phyloP scores from a whole-genome alignment of 2,888 invertebrate species.

The Pollenia angustigena region DNA sequence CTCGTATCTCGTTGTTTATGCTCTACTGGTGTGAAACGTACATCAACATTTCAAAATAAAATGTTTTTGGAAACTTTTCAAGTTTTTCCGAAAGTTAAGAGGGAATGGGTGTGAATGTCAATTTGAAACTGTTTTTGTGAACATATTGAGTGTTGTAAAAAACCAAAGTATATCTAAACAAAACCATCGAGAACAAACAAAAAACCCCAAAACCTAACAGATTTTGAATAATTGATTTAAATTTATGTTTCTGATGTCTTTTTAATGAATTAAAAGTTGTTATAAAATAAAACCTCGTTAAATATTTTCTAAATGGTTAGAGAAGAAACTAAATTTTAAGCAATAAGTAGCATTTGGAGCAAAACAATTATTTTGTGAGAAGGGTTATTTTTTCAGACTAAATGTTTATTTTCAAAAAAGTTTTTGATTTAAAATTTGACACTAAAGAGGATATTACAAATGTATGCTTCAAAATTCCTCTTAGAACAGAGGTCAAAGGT shows the following conservation, averaged over 20 bases:
- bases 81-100: background rate
- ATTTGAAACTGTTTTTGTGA: conserved; percentile 5
- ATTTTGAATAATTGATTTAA: conserved; percentile 26
- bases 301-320: too few species aligned
- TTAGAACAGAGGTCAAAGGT: too few species aligned
- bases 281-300: background rate
- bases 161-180: background rate
- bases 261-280: background rate
- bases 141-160: conserved; percentile 23
- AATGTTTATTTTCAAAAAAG: too few species aligned
- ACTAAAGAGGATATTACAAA: too few species aligned
- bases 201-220: background rate
- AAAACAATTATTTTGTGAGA: too few species aligned
- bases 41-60: conserved; percentile 61
- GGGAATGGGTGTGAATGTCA: background rate
- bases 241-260: conserved; percentile 17
- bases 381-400: too few species aligned
- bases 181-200: conserved; percentile 6
- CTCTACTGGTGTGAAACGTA: conserved; percentile 61
- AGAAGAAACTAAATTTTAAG: too few species aligned
- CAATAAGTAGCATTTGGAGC: too few species aligned
- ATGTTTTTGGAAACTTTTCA: conserved; percentile 52
- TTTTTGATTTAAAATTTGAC: too few species aligned
- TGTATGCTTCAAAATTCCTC: too few species aligned
- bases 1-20: conserved; percentile 54